Evolutionary conservation across 2,113 vertebrate species (phyloP), one percentile per base, ranked within the genome.

Genomic region (Oriolus oriolus): DNA sequence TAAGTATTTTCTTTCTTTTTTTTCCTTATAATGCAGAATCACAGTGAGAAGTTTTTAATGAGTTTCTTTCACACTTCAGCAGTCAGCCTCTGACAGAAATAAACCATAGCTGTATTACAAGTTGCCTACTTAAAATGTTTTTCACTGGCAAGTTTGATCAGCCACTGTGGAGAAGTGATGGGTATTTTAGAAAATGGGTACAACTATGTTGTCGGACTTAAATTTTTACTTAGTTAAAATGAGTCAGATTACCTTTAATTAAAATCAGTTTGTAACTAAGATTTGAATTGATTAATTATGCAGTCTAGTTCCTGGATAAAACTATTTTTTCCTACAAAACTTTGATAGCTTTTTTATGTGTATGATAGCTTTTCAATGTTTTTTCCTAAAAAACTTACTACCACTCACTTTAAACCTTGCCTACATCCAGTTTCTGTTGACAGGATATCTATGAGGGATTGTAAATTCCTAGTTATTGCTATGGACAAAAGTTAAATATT

Each of bases 11-110:
- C 78, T 93, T 71, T 85, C 41, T 61, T 80, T 90, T 84, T 91
- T 83, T 79, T 59, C 52, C 87, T 95, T 97, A 86, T 87, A 95
- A 92, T 96, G 95, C 84, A 92, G 97, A 96, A 98, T 98, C 97
- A 95, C 90, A 97, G 98, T 97, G 97, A 98, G 97, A 97, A 97
- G 94, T 97, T 98, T 98, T 98, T 98, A 98, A 98, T 98, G 98
- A 98, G 97, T 97, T 98, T 97, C 97, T 98, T 98, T 98, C 97
- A 98, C 97, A 98, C 97, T 98, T 95, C 88, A 97, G 91, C 96
- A 98, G 97, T 97, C 97, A 94, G 96, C 78, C 93, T 97, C 87
- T 97, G 95, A 97, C 96, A 97, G 97, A 97, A 98, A 98, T 97
- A 98, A 98, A 97, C 97, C 92, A 45, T 78, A 91, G 90, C 96